These are phyloP conservation scores for Aphaenogaster floridana DNA, from an alignment of 1,140 invertebrate genomes.

Conservation along the genomic window DNA sequence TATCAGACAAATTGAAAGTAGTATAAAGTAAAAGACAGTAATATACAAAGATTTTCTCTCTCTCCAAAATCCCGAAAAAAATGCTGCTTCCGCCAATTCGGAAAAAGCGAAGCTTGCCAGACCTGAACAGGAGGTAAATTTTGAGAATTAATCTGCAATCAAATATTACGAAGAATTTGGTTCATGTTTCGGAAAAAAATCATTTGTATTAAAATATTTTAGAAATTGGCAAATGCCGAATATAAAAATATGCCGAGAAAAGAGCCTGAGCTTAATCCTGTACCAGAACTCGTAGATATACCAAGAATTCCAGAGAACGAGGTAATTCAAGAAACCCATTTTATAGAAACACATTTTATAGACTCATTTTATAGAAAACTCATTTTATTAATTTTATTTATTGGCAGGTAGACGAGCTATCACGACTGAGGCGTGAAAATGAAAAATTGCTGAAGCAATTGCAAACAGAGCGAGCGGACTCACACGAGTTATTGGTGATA, in stretches of 20 bases:
- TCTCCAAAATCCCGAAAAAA: neutral
- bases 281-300: neutral
- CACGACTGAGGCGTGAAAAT: neutral
- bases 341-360: neutral
- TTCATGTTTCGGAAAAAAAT: neutral
- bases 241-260: neutral
- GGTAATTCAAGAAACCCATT: neutral
- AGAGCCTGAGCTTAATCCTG: neutral
- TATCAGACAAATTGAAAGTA: no score
- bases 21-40: no score
- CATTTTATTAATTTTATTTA: neutral
- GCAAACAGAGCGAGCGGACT: neutral
- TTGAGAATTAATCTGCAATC: neutral
- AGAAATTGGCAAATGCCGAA: neutral
- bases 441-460: neutral
- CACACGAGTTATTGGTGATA: neutral
- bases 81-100: neutral
- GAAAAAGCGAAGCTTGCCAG: neutral
- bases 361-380: neutral
- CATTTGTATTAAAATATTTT: neutral
- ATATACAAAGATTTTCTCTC: neutral
- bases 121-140: neutral
- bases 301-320: neutral
- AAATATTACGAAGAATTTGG: neutral
- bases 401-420: neutral